These are phyloP conservation scores for Leucozona laternaria DNA, from an alignment of 2,888 invertebrate genomes.

Conservation along the genomic window DNA sequence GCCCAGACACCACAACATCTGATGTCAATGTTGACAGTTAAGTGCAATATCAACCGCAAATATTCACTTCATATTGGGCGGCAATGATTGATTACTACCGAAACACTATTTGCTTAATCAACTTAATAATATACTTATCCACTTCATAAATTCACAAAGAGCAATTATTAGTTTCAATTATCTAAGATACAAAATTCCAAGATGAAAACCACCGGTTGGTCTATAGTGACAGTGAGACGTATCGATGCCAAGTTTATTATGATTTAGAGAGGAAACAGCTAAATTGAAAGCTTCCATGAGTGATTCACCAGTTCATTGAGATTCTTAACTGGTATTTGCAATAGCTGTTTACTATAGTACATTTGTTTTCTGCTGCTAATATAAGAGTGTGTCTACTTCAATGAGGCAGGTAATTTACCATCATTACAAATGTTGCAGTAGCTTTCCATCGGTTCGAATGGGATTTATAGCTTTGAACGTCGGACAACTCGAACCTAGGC, in stretches of 20 bases:
- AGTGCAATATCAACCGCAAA: background rate
- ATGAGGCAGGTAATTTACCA: slow-evolving; percentile 40
- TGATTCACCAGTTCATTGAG: slow-evolving; percentile 58
- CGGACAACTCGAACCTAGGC: slow-evolving; percentile 45
- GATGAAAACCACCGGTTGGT: slow-evolving; percentile 30
- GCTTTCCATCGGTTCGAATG: slow-evolving; percentile 42
- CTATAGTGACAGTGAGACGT: background rate
- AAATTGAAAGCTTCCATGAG: slow-evolving; percentile 40
- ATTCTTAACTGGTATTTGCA: slow-evolving; percentile 12
- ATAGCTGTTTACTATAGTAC: background rate
- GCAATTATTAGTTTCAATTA: slow-evolving; percentile 21
- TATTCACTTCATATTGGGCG: slow-evolving; percentile 10
- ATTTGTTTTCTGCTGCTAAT: background rate
- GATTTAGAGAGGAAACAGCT: slow-evolving; percentile 26
- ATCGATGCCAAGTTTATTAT: background rate
- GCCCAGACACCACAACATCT: slow-evolving; percentile 3
- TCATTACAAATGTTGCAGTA: slow-evolving; percentile 17
- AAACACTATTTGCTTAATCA: slow-evolving; percentile 12
- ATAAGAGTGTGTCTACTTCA: slow-evolving; percentile 14
- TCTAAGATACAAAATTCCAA: slow-evolving; percentile 24
- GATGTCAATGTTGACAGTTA: slow-evolving; percentile 16
- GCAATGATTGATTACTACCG: slow-evolving; percentile 12
- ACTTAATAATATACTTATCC: slow-evolving; percentile 27
- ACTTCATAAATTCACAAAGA: slow-evolving; percentile 18
- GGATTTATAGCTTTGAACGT: slow-evolving; percentile 25